A percentile compares a stretch with the other conserved stretches of the same genome.
phyloP scores from a whole-genome alignment of 2,797 vertebrate genomes.

The Varecia variegata region DNA sequence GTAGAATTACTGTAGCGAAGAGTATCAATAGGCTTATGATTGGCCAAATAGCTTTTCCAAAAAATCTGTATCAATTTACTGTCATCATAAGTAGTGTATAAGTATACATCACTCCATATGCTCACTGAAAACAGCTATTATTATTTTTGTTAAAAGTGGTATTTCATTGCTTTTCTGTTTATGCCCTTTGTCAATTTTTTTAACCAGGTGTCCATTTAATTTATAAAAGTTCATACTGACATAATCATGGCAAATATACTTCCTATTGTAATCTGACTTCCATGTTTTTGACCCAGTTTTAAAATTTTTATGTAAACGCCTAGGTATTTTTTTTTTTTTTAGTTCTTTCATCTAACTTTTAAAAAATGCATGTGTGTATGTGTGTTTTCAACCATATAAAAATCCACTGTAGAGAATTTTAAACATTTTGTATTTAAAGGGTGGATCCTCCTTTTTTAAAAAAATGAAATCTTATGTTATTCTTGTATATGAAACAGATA shows the following conservation, averaged over 20 bases:
- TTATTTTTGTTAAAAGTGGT: background rate
- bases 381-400: background rate
- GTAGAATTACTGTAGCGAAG: background rate
- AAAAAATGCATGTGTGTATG: background rate
- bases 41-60: background rate
- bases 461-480: background rate
- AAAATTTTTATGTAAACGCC: background rate
- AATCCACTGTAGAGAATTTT: background rate
- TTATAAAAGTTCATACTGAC: background rate
- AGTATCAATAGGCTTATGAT: background rate
- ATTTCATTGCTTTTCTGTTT: background rate
- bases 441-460: background rate
- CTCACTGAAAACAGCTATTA: slow-evolving; percentile 3
- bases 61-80: background rate
- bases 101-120: background rate
- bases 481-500: background rate
- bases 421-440: background rate
- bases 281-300: slow-evolving; percentile 2
- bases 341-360: background rate
- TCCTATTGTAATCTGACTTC: background rate
- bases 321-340: background rate
- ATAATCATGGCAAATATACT: background rate
- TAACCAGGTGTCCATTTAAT: background rate
- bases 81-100: background rate
- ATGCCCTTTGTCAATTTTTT: background rate